Percentiles rank a stretch among this genome's conserved stretches.
Conservation (phyloP, 37 sponge, comb jelly and placozoan genomes). For the Hexactinellida sp. region DNA sequence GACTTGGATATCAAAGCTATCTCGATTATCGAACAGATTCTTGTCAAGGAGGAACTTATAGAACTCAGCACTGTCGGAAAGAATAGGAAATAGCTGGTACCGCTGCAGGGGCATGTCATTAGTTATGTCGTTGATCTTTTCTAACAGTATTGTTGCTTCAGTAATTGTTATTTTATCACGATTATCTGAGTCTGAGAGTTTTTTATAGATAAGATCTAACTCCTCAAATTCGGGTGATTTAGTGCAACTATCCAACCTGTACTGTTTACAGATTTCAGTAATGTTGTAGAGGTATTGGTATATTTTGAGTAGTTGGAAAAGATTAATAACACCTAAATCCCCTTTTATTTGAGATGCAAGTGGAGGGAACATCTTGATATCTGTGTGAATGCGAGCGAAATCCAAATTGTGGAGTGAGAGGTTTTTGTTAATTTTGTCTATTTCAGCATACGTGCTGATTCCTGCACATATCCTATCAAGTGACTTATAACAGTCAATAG, state of each 20-base stretch:
- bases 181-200: neutral
- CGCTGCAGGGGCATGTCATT: neutral
- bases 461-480: neutral
- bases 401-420: neutral
- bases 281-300: neutral
- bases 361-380: neutral
- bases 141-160: constrained; percentile 11
- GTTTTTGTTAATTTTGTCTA: neutral
- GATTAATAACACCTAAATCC: neutral
- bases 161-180: constrained; percentile 26
- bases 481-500: neutral
- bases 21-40: neutral
- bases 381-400: neutral
- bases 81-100: constrained; percentile 25
- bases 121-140: neutral
- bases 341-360: neutral
- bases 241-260: constrained; percentile 19
- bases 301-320: neutral
- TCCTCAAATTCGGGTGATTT: neutral
- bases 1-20: neutral
- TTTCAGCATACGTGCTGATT: neutral
- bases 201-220: constrained; percentile 4
- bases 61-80: constrained; percentile 35
- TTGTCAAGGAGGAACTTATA: constrained; percentile 22
- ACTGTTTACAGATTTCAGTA: constrained; percentile 27